A percentile compares a stretch with the other conserved stretches of the same genome.
phyloP scores from a whole-genome alignment of 2,113 vertebrate species.

The Spea bombifrons region DNA sequence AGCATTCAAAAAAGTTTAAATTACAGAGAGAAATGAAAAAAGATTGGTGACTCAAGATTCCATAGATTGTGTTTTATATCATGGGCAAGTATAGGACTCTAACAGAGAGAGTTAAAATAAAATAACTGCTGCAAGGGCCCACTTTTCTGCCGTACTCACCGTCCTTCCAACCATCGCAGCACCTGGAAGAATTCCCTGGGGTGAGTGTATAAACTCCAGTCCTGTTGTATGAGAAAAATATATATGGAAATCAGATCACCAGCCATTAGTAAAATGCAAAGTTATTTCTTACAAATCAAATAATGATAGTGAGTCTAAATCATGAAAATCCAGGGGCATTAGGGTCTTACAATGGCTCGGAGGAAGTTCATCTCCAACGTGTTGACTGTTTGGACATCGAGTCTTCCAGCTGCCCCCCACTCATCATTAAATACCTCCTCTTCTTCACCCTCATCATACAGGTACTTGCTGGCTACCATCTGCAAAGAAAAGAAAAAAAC shows the following conservation, averaged over 20 bases:
- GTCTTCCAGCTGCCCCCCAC: conserved; percentile 92
- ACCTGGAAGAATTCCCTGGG: conserved; percentile 84
- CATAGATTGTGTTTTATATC: too few relatives aligned
- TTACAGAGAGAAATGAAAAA: too few relatives aligned
- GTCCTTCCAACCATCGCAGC: conserved; percentile 82
- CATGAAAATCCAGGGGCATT: too few relatives aligned
- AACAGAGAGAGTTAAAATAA: too few relatives aligned
- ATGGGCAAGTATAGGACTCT: too few relatives aligned
- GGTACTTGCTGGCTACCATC: conserved; percentile 99
- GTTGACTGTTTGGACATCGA: conserved; percentile 91
- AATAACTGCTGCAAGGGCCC: too few relatives aligned
- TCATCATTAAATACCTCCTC: conserved; percentile 98
- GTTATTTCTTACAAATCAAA: too few relatives aligned
- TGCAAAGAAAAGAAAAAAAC: conserved; percentile 50
- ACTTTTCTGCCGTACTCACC: conserved; percentile 65
- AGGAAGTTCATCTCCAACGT: conserved; percentile 92
- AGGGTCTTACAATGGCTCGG: conserved; percentile 82
- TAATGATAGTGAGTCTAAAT: too few relatives aligned
- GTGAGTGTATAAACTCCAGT: conserved; percentile 89
- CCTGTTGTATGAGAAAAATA: conserved; percentile 59
- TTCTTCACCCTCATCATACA: conserved; percentile 96
- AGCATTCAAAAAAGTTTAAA: too few relatives aligned
- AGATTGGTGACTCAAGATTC: too few relatives aligned
- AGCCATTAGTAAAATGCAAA: neutral
- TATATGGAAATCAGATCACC: neutral